A percentile compares a stretch with the other conserved stretches of the same genome.
Evolutionary conservation across 2,797 vertebrate species (phyloP).

Genomic region (Sebastes taczanowskii): DNA sequence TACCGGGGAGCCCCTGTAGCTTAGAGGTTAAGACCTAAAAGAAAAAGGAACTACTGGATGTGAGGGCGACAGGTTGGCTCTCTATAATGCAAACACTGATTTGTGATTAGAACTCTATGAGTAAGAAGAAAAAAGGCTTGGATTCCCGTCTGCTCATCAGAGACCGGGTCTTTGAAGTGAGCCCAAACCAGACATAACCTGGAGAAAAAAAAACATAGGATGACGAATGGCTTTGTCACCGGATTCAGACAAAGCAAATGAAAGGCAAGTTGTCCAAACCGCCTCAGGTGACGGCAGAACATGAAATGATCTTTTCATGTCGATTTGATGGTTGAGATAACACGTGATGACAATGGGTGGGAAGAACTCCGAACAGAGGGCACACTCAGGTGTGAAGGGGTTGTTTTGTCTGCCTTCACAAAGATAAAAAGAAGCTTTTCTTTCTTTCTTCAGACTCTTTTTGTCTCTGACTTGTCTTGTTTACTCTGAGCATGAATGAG

Average conservation of each 20-base stretch:
- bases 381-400: conserved; percentile 68
- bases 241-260: conserved; percentile 43
- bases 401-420: conserved; percentile 78
- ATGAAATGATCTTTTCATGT: conserved; percentile 68
- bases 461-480: conserved; percentile 32
- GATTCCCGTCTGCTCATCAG: not conserved
- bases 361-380: conserved; percentile 36
- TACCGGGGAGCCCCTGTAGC: not conserved
- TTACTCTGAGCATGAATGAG: conserved; percentile 49
- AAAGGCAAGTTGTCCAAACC: conserved; percentile 37
- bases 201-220: not conserved
- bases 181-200: conserved; percentile 32
- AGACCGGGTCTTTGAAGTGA: conserved; percentile 34
- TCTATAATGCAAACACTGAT: conserved; percentile 11
- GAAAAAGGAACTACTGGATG: not conserved
- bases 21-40: not conserved
- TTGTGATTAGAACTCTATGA: conserved; percentile 27
- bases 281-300: conserved; percentile 34
- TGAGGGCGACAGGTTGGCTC: not conserved
- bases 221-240: conserved; percentile 49
- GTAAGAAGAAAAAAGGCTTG: not conserved
- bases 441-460: conserved; percentile 12
- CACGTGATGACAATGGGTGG: conserved; percentile 37
- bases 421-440: conserved; percentile 30
- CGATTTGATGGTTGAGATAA: conserved; percentile 64